Conservation (phyloP, 2,888 invertebrate species). For the Rhagonycha lutea region DNA sequence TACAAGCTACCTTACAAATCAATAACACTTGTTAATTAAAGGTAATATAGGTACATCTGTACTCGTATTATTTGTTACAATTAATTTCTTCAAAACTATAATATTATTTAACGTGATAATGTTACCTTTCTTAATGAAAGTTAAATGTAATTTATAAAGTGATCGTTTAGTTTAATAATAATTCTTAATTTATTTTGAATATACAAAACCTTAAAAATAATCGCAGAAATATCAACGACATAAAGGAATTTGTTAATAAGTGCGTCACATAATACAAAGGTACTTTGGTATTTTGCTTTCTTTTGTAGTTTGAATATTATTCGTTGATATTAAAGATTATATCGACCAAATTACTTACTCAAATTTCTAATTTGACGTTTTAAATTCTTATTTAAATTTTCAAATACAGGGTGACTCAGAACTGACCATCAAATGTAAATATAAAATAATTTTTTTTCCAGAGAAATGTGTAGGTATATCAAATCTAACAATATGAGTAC, state of each 20-base stretch:
- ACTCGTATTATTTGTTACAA: background rate
- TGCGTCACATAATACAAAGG: background rate
- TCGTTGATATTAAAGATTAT: background rate
- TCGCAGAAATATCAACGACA: background rate
- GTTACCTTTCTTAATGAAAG: background rate
- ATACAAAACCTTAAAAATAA: background rate
- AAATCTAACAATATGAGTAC: too few species aligned
- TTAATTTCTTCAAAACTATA: background rate
- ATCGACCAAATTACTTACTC: background rate
- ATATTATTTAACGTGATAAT: background rate
- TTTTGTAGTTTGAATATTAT: background rate
- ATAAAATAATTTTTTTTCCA: too few species aligned
- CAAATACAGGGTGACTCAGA: background rate
- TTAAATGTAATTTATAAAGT: background rate
- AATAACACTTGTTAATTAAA: background rate
- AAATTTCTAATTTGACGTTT: background rate
- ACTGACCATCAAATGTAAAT: background rate
- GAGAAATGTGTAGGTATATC: too few species aligned
- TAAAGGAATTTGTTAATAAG: background rate
- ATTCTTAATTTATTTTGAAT: background rate
- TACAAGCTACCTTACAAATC: conserved; percentile 30
- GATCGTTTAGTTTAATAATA: background rate
- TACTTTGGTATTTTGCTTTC: background rate
- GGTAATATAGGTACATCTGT: background rate
- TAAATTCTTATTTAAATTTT: background rate